phyloP scores from a whole-genome alignment of 2,797 vertebrate genomes.

The Epinephelus awoara region DNA sequence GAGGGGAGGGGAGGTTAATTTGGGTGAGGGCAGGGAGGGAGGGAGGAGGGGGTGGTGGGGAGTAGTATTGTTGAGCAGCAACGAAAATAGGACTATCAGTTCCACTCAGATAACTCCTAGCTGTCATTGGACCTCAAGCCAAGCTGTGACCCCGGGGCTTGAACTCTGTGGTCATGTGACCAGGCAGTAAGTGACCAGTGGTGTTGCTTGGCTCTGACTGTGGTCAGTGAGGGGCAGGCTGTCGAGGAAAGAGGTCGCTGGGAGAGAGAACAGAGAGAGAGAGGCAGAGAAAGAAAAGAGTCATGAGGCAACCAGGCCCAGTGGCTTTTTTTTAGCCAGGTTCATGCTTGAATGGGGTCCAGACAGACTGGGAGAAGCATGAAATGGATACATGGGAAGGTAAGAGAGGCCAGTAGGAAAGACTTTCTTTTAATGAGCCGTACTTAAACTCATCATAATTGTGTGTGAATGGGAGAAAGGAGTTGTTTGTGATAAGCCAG shows the following conservation, averaged over 20 bases:
- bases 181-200: slow-evolving; percentile 92
- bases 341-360: slow-evolving; percentile 89
- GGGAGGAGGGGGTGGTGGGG: slow-evolving; percentile 38
- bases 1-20: slow-evolving; percentile 71
- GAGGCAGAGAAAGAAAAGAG: slow-evolving; percentile 59
- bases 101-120: slow-evolving; percentile 94
- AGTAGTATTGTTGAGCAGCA: slow-evolving; percentile 85
- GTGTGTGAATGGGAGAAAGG: slow-evolving; percentile 5
- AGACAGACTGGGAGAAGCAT: slow-evolving; percentile 88
- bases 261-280: slow-evolving; percentile 48
- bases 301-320: slow-evolving; percentile 84
- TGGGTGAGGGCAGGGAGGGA: slow-evolving; percentile 41
- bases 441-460: slow-evolving; percentile 12
- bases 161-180: slow-evolving; percentile 96
- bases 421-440: slow-evolving; percentile 28
- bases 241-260: slow-evolving; percentile 74
- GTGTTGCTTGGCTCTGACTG: slow-evolving; percentile 81
- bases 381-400: slow-evolving; percentile 98
- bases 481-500: not conserved
- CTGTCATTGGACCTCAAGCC: slow-evolving; percentile 92
- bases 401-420: slow-evolving; percentile 72
- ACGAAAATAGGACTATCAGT: slow-evolving; percentile 92
- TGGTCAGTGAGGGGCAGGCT: slow-evolving; percentile 86
- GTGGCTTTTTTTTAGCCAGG: slow-evolving; percentile 74
- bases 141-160: slow-evolving; percentile 94